Percentiles rank a stretch among this genome's conserved stretches.
Conservation (phyloP, 2,113 vertebrate species). For the Trachemys scripta region DNA sequence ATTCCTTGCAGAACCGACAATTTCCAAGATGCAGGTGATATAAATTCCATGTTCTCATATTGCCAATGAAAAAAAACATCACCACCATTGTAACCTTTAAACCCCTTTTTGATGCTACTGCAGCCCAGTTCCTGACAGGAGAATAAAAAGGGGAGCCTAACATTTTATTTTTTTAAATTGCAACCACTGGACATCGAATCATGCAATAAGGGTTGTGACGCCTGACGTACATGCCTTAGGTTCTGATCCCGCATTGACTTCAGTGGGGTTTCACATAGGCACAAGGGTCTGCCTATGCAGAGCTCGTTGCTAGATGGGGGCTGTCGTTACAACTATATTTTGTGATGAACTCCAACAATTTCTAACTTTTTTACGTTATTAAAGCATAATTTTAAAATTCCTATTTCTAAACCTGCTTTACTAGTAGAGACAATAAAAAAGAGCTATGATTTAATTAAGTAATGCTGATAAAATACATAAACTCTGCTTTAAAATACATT, state of each 20-base stretch:
- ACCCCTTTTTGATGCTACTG: background rate
- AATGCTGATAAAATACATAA: background rate
- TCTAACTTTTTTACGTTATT: background rate
- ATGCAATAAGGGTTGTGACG: background rate
- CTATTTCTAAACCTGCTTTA: background rate
- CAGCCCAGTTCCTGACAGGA: background rate
- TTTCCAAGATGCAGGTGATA: background rate
- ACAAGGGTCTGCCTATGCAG: background rate
- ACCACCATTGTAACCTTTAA: background rate
- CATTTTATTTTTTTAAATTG: background rate
- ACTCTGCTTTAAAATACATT: background rate
- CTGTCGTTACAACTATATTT: background rate
- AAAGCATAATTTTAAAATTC: background rate
- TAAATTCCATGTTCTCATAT: background rate
- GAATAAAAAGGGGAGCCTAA: background rate
- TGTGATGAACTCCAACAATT: background rate
- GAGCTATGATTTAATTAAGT: background rate
- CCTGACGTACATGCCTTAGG: background rate
- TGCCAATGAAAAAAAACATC: background rate
- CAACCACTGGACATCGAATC: background rate
- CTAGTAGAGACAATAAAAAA: background rate
- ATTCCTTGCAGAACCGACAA: background rate
- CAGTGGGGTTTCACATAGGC: background rate
- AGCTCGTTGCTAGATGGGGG: background rate
- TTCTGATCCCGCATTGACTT: background rate